Conservation (phyloP, 2,888 invertebrate species). For the Homarus gammarus region DNA sequence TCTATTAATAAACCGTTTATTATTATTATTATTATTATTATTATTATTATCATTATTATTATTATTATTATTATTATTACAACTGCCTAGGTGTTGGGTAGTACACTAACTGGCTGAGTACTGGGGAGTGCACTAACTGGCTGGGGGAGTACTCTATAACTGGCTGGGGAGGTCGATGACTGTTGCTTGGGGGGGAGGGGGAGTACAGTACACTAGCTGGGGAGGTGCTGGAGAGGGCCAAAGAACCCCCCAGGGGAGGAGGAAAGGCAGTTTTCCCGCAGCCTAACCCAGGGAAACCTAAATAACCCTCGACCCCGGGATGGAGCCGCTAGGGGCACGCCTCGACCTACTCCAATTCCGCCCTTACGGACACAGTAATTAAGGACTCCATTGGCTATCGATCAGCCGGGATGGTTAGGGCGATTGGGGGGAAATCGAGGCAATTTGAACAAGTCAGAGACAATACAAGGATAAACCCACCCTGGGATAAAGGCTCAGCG, state of each 20-base stretch:
- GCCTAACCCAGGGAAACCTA: slow-evolving; percentile 38
- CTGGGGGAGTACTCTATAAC: no score
- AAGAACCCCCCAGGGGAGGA: not conserved
- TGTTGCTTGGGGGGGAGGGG: not conserved
- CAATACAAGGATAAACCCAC: slow-evolving; percentile 36
- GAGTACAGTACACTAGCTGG: not conserved
- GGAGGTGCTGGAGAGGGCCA: not conserved
- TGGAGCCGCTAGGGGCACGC: slow-evolving; percentile 11
- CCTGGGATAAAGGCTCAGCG: slow-evolving; percentile 31
- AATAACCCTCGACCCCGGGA: slow-evolving; percentile 27
- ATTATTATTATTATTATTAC: no score
- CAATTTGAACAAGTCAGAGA: slow-evolving; percentile 45
- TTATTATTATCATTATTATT: no score
- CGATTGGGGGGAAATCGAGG: slow-evolving; percentile 44
- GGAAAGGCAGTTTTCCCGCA: slow-evolving; percentile 47
- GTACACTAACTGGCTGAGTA: no score
- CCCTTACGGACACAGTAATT: slow-evolving; percentile 23
- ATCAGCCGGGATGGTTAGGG: slow-evolving; percentile 22
- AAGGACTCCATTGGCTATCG: slow-evolving; percentile 23
- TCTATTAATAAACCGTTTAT: no score
- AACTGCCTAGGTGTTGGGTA: no score
- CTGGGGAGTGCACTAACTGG: no score
- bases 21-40: no score
- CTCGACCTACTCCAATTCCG: not conserved
- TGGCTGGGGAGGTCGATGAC: not conserved